Base-by-base conservation (phyloP, 2,888 invertebrate genomes). In the Girardia tigrina region DNA sequence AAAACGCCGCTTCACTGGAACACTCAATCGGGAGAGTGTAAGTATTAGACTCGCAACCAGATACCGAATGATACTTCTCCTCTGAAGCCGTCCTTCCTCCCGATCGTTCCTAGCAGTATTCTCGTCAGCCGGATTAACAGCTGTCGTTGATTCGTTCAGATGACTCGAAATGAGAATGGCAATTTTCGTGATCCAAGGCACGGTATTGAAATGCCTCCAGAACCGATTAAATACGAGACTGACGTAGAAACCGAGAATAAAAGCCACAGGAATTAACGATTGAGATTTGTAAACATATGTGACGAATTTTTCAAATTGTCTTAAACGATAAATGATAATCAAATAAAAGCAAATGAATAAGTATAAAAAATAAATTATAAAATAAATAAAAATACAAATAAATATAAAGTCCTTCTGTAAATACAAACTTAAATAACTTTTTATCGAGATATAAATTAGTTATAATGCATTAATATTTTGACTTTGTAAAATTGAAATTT, bases 181-280 rank as follows among this genome's bases (percentile, higher is more conserved):
- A 28, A 28, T 27, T n/a, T 27, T 28, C 4, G 27, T 27, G 4
- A 28, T 28, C 71, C 71, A 71, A 6, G 71, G 71, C 4, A 71
- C 27, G n/a, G 28, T 29, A n/a, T 28, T 27, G 71, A 71, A 71
- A 28, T 71, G 28, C 14, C 28, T 2, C 71, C 71, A 71, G 26
- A 71, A 71, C n/a, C 71, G 71, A 71, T 71, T 71, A 28, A 71
- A 71, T 26, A 71, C 71, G 4, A 71, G n/a, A 28, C 28, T 28
- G 8, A 71, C 29, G 20, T 71, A 71, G 27, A 71, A 71, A n/a
- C 71, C 71, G 27, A 71, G 71, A 71, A 71, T 71, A n/a, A 71
- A 28, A 71, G 28, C 71, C 4, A 71, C 71, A 12, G 71, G 71
- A 71, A 71, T 29, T 28, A 71, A 71, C 14, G 27, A 27, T 27